Percentiles rank a stretch among this genome's conserved stretches.
These are phyloP conservation scores for Epistrophe grossulariae DNA, from an alignment of 2,888 invertebrate genomes.

Conservation along the genomic window DNA sequence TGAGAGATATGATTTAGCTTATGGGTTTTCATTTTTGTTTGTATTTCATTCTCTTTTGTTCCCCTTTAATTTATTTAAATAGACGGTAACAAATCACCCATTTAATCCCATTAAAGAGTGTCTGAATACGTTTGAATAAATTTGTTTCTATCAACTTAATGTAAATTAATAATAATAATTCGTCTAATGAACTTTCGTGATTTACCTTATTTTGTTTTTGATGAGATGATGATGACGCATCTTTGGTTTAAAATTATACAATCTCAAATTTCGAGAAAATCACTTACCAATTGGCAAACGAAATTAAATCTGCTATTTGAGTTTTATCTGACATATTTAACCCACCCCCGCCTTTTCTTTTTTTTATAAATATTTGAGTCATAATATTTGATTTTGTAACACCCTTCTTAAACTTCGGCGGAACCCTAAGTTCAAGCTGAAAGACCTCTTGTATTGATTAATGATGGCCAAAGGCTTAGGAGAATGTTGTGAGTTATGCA, in stretches of 20 bases:
- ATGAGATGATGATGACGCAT: conserved; percentile 24
- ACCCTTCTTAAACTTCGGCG: conserved; percentile 12
- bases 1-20: conserved; percentile 27
- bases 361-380: conserved; percentile 11
- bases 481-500: conserved; percentile 58
- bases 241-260: conserved; percentile 30
- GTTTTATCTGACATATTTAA: conserved; percentile 8
- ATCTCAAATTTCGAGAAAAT: not conserved
- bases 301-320: conserved; percentile 1
- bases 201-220: conserved; percentile 25
- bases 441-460: conserved; percentile 29
- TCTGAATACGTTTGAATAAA: conserved; percentile 31
- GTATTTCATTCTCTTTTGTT: not conserved
- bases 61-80: conserved; percentile 5
- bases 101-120: conserved; percentile 22
- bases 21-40: not conserved
- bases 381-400: conserved; percentile 34
- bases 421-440: not conserved
- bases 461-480: conserved; percentile 36
- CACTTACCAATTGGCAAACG: conserved; percentile 61
- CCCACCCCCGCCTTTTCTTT: conserved; percentile 16
- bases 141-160: conserved; percentile 34
- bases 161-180: conserved; percentile 35
- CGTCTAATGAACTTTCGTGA: conserved; percentile 68
- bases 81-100: conserved; percentile 50